Conservation (phyloP, 2,888 invertebrate species). For the Uropetala carovei region DNA sequence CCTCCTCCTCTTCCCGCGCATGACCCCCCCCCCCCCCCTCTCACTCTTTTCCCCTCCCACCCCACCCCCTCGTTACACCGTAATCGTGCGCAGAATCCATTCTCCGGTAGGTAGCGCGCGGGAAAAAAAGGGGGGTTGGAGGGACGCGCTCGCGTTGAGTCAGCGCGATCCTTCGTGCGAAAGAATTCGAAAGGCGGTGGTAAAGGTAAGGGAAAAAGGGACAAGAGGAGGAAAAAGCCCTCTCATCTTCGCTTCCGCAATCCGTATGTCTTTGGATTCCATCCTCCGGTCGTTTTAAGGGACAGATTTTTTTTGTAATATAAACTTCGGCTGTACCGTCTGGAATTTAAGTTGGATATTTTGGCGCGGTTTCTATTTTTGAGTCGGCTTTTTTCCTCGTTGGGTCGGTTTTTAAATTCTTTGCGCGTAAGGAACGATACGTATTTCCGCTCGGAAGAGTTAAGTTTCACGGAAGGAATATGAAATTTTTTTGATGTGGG, state of each 20-base stretch:
- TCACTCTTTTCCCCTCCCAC: no score
- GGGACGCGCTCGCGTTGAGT: background rate
- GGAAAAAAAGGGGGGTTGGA: background rate
- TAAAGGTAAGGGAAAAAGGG: background rate
- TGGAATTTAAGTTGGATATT: background rate
- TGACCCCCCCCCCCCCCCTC: no score
- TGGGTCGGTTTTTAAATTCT: background rate
- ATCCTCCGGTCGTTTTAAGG: background rate
- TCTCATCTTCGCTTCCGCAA: background rate
- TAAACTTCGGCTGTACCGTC: background rate
- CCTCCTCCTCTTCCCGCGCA: no score
- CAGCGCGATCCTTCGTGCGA: conserved; percentile 5
- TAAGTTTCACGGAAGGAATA: background rate
- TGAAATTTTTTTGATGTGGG: background rate
- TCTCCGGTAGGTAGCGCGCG: background rate
- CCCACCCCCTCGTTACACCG: conserved; percentile 10
- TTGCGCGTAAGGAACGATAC: background rate
- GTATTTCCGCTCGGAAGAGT: background rate
- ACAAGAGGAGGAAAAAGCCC: background rate
- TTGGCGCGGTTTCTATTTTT: background rate
- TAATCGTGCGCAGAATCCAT: conserved; percentile 39
- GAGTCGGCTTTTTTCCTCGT: background rate
- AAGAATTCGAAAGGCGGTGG: background rate
- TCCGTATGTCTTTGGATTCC: background rate
- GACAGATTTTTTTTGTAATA: background rate